Evolutionary conservation across 2,113 vertebrate species (phyloP).

Genomic region (Andinoacara biseriatus): DNA sequence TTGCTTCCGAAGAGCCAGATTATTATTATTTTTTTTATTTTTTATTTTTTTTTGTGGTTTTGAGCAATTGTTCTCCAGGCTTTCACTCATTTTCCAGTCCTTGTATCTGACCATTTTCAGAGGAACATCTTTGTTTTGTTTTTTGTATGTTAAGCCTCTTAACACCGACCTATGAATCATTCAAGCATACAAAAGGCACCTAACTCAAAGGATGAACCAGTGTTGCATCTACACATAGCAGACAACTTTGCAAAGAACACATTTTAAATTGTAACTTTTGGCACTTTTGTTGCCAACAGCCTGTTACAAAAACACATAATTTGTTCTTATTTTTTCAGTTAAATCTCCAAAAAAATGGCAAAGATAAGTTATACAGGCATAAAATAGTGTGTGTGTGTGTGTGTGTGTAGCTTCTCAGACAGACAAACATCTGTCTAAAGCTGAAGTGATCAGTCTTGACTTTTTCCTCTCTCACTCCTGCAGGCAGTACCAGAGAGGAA

Average conservation of each 20-base stretch:
- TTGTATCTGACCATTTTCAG: too few species aligned
- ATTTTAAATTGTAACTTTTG: too few species aligned
- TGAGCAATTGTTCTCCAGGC: too few species aligned
- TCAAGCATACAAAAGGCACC: background rate
- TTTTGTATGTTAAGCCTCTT: too few species aligned
- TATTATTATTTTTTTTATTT: too few species aligned
- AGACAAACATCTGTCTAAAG: background rate
- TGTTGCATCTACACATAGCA: background rate
- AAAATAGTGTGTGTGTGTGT: background rate
- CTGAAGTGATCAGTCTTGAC: background rate
- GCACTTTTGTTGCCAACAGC: too few species aligned
- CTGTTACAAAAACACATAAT: too few species aligned
- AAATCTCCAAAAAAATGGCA: background rate
- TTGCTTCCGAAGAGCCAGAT: background rate
- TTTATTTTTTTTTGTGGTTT: background rate
- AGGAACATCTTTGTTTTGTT: too few species aligned
- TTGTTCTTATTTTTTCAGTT: too few species aligned
- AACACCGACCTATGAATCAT: background rate
- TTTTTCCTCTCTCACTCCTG: background rate
- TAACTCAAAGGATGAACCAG: background rate
- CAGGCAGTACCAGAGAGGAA: conserved; percentile 96
- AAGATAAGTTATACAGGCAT: background rate
- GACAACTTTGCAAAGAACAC: background rate
- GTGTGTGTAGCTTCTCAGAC: background rate
- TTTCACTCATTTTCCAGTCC: too few species aligned